Percentiles rank a stretch among this genome's conserved stretches.
These are phyloP conservation scores for Chionomys nivalis DNA, from an alignment of 2,113 vertebrate species.

Conservation along the genomic window DNA sequence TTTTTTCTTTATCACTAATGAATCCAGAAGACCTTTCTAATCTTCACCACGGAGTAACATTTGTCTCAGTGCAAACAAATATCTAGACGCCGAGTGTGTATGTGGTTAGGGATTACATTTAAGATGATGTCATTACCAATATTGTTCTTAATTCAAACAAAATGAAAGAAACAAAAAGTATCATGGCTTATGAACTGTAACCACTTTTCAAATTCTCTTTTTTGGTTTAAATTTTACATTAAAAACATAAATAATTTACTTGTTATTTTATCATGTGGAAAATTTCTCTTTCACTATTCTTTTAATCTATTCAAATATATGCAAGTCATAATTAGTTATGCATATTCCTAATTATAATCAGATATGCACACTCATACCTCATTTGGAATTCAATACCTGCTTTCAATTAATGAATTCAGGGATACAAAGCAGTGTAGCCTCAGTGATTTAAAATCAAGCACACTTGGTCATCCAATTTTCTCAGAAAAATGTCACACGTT, in stretches of 20 bases:
- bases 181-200: neutral
- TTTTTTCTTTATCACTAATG: neutral
- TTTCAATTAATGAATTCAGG: neutral
- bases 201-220: neutral
- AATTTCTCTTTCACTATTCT: neutral
- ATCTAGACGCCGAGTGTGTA: fast-evolving
- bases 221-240: neutral
- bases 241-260: neutral
- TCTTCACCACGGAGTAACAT: neutral
- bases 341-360: neutral
- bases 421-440: neutral
- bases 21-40: neutral
- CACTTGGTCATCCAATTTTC: neutral
- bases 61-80: neutral
- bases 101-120: neutral
- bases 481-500: neutral
- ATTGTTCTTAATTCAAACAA: neutral
- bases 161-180: neutral
- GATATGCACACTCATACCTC: neutral
- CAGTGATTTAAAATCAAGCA: neutral
- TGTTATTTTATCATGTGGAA: neutral
- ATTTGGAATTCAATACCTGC: neutral
- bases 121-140: neutral
- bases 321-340: neutral
- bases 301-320: neutral